These are phyloP conservation scores for Erebia palarica DNA, from an alignment of 2,888 invertebrate species.

Conservation along the genomic window DNA sequence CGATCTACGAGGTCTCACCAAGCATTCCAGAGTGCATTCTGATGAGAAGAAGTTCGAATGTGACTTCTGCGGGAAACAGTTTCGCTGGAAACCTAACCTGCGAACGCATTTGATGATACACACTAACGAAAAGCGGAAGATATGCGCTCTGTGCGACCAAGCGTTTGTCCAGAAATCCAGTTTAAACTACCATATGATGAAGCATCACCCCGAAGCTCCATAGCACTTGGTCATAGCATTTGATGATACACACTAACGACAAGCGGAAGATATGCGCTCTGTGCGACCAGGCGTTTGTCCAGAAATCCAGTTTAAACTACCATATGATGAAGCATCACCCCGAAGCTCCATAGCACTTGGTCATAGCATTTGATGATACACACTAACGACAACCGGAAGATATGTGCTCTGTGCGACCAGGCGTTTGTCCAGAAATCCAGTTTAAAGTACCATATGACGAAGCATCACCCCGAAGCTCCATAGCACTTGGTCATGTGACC, in stretches of 20 bases:
- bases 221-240: neutral
- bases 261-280: conserved; percentile 47
- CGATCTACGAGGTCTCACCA: neutral
- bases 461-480: neutral
- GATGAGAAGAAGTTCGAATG: conserved; percentile 43
- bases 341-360: neutral
- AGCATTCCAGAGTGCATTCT: conserved; percentile 5
- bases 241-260: neutral
- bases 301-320: conserved; percentile 72
- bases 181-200: conserved; percentile 68
- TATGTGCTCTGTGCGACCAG: conserved; percentile 61
- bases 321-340: conserved; percentile 53
- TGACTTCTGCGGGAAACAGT: conserved; percentile 45
- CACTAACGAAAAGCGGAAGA: neutral
- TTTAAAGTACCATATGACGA: conserved; percentile 68
- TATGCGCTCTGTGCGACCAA: conserved; percentile 61
- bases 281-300: conserved; percentile 72
- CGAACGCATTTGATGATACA: neutral
- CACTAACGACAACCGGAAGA: neutral
- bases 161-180: conserved; percentile 76
- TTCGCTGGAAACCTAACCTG: conserved; percentile 29
- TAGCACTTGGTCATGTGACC: neutral
- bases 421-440: conserved; percentile 76
- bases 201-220: neutral
- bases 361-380: neutral